These are phyloP conservation scores for Hemichromis elongatus DNA, from an alignment of 2,113 vertebrate genomes.

Conservation along the genomic window DNA sequence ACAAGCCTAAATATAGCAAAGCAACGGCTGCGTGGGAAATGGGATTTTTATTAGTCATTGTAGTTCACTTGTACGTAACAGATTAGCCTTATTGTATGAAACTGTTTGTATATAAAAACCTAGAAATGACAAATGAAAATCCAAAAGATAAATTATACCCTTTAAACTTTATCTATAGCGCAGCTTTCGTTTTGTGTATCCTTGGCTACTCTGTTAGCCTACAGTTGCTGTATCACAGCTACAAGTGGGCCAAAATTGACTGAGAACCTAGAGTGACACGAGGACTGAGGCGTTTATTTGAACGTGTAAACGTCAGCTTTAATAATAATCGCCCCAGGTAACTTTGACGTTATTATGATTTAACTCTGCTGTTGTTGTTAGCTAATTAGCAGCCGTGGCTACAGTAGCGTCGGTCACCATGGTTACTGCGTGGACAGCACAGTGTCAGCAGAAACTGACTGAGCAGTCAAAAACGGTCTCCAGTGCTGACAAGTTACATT, in stretches of 20 bases:
- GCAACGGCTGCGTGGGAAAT: not conserved
- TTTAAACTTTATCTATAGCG: not conserved
- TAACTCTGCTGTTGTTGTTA: not conserved
- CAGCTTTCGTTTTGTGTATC: not conserved
- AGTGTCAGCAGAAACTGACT: not conserved
- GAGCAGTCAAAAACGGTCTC: not conserved
- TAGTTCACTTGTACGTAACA: not conserved
- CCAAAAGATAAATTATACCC: not conserved
- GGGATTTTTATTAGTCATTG: not conserved
- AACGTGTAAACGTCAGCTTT: not conserved
- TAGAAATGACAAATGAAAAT: not conserved
- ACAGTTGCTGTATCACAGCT: not conserved
- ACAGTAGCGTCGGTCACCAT: conserved; percentile 56
- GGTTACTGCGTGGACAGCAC: conserved; percentile 24
- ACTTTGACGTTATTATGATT: not conserved
- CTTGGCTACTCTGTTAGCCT: not conserved
- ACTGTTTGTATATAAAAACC: not conserved
- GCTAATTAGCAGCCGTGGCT: conserved; percentile 15
- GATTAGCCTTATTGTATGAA: not conserved
- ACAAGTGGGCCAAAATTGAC: not conserved
- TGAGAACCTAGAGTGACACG: not conserved
- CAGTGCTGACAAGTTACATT: rapidly evolving
- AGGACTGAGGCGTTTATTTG: not conserved
- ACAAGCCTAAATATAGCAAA: not conserved
- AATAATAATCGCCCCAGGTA: not conserved